Evolutionary conservation across 2,113 vertebrate species (phyloP).

Genomic region (Oostethus manadensis): DNA sequence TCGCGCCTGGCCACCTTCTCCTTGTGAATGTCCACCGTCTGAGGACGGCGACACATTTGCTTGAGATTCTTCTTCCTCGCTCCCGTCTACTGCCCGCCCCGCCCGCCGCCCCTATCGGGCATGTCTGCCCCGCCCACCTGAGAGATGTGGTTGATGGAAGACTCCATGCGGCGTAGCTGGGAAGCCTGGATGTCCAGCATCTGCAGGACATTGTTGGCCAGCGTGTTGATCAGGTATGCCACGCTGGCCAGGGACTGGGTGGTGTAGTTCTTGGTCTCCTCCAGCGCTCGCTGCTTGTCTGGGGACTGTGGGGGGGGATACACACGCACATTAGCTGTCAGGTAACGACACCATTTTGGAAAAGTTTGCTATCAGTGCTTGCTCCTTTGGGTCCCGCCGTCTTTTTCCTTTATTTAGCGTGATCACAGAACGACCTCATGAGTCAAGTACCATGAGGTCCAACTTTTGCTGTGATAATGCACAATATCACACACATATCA

Average conservation of each 20-base stretch:
- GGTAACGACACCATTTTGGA: no score
- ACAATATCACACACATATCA: no score
- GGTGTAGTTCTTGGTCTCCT: constrained; percentile 99
- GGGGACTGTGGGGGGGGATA: constrained; percentile 82
- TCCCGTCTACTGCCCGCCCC: no score
- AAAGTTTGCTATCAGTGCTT: no score
- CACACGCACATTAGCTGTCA: no score
- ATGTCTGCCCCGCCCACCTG: constrained; percentile 75
- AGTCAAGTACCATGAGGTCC: no score
- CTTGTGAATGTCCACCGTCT: constrained; percentile 99
- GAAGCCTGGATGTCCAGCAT: constrained; percentile 99
- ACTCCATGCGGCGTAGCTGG: constrained; percentile 97
- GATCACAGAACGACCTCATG: no score
- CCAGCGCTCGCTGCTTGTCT: constrained; percentile 94
- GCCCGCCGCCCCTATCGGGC: no score
- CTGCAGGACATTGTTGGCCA: constrained; percentile 98
- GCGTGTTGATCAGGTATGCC: constrained; percentile 97
- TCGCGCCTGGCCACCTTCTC: constrained; percentile 98
- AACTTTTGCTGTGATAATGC: no score
- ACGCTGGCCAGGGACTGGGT: constrained; percentile 97
- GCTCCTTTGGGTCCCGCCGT: no score
- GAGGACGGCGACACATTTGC: background rate
- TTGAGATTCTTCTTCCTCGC: background rate
- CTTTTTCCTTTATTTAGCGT: no score
- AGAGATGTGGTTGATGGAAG: constrained; percentile 99